These are phyloP conservation scores for Hypolimnas misippus DNA, from an alignment of 2,888 invertebrate genomes.

Conservation along the genomic window DNA sequence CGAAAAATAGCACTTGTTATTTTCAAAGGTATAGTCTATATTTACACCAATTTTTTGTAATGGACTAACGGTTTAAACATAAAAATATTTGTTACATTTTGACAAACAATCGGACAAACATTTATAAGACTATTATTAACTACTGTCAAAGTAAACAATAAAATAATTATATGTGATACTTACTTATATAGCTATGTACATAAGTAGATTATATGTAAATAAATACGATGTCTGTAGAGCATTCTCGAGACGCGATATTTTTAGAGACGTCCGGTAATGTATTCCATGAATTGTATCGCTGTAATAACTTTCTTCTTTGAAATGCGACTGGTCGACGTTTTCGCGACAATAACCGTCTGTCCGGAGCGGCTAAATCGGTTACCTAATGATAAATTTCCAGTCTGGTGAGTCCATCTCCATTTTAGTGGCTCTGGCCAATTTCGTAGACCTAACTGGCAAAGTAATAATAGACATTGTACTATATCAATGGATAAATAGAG, in stretches of 20 bases:
- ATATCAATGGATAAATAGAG: not conserved
- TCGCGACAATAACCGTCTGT: constrained; percentile 36
- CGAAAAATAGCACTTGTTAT: too few species aligned
- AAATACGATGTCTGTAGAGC: not conserved
- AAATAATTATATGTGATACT: too few species aligned
- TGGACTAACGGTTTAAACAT: too few species aligned
- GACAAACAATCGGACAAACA: too few species aligned
- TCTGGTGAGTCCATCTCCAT: constrained; percentile 31
- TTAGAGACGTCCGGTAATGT: constrained; percentile 35
- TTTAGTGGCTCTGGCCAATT: constrained; percentile 19
- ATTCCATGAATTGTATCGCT: constrained; percentile 40
- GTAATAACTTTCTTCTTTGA: constrained; percentile 43
- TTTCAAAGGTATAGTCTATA: too few species aligned
- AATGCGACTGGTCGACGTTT: constrained; percentile 34
- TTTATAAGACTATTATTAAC: too few species aligned
- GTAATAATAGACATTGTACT: not conserved
- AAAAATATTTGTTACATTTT: too few species aligned
- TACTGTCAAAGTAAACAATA: too few species aligned
- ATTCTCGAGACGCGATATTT: constrained; percentile 14
- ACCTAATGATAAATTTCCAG: constrained; percentile 41
- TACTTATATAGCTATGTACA: too few species aligned
- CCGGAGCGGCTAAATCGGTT: constrained; percentile 37
- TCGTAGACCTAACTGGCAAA: constrained; percentile 7
- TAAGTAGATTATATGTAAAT: not conserved
- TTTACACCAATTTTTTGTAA: too few species aligned